Conservation (phyloP, 2,797 vertebrate genomes). For the Pyrocephalus nanus region DNA sequence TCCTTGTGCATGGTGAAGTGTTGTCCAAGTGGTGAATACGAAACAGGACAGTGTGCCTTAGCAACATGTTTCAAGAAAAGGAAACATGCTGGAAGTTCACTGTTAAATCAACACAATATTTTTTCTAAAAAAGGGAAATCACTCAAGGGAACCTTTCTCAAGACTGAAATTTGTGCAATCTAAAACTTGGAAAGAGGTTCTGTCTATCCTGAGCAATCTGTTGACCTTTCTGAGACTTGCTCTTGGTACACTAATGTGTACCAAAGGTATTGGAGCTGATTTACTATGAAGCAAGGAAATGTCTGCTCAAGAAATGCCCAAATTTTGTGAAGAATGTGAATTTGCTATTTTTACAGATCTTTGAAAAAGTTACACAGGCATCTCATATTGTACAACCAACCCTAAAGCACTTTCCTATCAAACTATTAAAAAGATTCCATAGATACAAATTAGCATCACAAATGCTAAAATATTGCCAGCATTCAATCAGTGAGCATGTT, state of each 20-base stretch:
- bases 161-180: constrained; percentile 25
- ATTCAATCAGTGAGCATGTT: background rate
- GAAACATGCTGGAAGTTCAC: background rate
- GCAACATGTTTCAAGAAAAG: background rate
- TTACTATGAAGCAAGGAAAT: constrained; percentile 3
- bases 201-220: background rate
- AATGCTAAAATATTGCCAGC: background rate
- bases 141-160: constrained; percentile 23
- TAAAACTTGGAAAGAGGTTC: constrained; percentile 36
- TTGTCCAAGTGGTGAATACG: background rate
- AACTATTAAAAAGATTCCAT: background rate
- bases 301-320: background rate
- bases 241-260: constrained; percentile 41
- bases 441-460: background rate
- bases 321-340: background rate
- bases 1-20: background rate
- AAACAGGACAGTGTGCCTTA: background rate
- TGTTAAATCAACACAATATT: background rate
- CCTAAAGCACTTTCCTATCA: background rate
- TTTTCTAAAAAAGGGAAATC: background rate
- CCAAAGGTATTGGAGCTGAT: constrained; percentile 32
- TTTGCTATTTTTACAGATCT: background rate
- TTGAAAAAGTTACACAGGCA: background rate
- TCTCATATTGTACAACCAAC: background rate
- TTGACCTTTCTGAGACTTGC: constrained; percentile 7